A percentile compares a stretch with the other conserved stretches of the same genome.
Conservation (phyloP, 2,113 vertebrate species). For the Megaceryle torquata region DNA sequence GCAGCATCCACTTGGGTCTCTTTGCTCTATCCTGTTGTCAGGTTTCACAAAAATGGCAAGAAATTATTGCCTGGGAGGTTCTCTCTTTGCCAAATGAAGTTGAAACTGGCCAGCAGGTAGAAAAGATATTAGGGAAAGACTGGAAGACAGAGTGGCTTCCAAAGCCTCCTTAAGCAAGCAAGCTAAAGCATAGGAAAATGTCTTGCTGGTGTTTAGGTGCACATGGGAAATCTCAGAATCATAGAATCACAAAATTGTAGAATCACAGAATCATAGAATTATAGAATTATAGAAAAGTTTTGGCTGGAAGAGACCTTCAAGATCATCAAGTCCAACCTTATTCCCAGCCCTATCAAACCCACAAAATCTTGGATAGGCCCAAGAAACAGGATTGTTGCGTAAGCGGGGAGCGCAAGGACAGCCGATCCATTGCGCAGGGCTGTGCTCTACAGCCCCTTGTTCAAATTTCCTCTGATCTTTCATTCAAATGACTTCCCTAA, state of each 20-base stretch:
- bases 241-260: too few species aligned
- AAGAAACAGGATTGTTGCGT: not conserved
- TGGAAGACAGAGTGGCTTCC: not conserved
- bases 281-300: too few species aligned
- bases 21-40: not conserved
- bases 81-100: not conserved
- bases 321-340: too few species aligned
- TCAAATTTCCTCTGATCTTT: not conserved
- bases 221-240: not conserved
- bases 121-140: not conserved
- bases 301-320: too few species aligned
- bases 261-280: not conserved
- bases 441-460: not conserved
- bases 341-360: too few species aligned
- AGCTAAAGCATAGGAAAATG: not conserved
- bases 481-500: not conserved
- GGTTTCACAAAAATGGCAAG: not conserved
- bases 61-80: not conserved
- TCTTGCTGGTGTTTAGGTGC: not conserved
- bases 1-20: not conserved
- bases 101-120: not conserved
- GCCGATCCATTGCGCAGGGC: not conserved
- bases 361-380: not conserved
- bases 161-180: not conserved
- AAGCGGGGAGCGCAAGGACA: not conserved